Conservation (phyloP, 2,113 vertebrate genomes). For the Thermophis baileyi region DNA sequence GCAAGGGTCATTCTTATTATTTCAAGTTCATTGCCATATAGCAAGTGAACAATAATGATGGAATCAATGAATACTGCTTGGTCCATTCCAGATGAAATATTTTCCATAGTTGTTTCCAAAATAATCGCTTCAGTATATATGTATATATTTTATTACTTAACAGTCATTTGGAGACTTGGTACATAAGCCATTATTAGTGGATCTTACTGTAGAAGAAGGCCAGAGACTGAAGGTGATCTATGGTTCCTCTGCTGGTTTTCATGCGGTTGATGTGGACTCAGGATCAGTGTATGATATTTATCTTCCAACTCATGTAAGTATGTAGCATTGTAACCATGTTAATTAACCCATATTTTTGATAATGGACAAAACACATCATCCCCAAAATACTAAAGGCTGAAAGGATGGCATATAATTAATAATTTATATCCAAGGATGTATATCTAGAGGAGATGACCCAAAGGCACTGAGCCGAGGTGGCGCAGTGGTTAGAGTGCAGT, state of each 20-base stretch:
- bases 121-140: not conserved
- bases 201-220: constrained; percentile 95
- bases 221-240: constrained; percentile 99
- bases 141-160: constrained; percentile 22
- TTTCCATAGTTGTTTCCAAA: not conserved
- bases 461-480: too few species aligned
- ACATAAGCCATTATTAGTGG: constrained; percentile 94
- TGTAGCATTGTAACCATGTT: not conserved
- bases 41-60: not conserved
- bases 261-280: constrained; percentile 96
- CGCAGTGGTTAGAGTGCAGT: too few species aligned
- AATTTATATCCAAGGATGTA: not conserved
- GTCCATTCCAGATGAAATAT: not conserved
- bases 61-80: not conserved
- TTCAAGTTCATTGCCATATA: not conserved
- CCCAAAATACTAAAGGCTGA: not conserved
- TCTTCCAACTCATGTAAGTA: constrained; percentile 94
- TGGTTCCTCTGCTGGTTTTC: constrained; percentile 91
- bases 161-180: constrained; percentile 94
- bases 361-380: not conserved
- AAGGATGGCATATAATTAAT: not conserved
- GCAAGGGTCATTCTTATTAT: not conserved
- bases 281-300: constrained; percentile 98
- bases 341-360: not conserved
- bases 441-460: not conserved